Evolutionary conservation across 1,140 invertebrate genomes (phyloP).

Genomic region (Drosophila burlai): DNA sequence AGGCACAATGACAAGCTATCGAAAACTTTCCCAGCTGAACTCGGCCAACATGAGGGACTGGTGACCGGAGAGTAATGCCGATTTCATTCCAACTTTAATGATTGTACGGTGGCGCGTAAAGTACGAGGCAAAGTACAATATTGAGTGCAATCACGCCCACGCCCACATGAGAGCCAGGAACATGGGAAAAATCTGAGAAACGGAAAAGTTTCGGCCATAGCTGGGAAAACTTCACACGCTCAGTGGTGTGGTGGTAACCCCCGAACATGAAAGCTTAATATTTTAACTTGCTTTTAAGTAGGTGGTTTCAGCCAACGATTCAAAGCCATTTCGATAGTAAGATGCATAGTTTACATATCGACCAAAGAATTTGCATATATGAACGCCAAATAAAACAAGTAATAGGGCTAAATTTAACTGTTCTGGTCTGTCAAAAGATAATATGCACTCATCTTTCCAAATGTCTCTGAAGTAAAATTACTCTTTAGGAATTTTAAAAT

Average conservation of each 20-base stretch:
- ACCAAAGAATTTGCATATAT: background rate
- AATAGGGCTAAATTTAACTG: background rate
- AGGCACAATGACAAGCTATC: slow-evolving; percentile 60
- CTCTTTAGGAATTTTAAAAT: no score
- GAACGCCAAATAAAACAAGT: slow-evolving; percentile 6
- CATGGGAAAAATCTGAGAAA: background rate
- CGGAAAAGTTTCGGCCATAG: slow-evolving; percentile 62
- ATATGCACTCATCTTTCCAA: no score
- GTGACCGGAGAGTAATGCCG: slow-evolving; percentile 33
- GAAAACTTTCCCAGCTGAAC: slow-evolving; percentile 46
- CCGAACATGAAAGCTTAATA: slow-evolving; percentile 62
- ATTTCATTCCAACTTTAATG: slow-evolving; percentile 75
- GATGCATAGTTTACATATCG: slow-evolving; percentile 2
- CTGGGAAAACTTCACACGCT: slow-evolving; percentile 75
- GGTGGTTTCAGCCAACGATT: slow-evolving; percentile 61
- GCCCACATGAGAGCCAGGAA: slow-evolving; percentile 15
- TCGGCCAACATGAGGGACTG: slow-evolving; percentile 9
- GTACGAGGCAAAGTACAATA: slow-evolving; percentile 74
- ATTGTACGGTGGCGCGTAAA: slow-evolving; percentile 75
- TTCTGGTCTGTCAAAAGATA: background rate
- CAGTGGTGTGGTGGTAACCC: slow-evolving; percentile 57
- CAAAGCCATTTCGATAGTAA: slow-evolving; percentile 64
- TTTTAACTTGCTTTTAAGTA: slow-evolving; percentile 77
- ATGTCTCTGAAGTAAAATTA: no score
- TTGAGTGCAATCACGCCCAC: slow-evolving; percentile 52